Evolutionary conservation across 2,113 vertebrate genomes (phyloP).

Genomic region (Muntiacus muntjak): DNA sequence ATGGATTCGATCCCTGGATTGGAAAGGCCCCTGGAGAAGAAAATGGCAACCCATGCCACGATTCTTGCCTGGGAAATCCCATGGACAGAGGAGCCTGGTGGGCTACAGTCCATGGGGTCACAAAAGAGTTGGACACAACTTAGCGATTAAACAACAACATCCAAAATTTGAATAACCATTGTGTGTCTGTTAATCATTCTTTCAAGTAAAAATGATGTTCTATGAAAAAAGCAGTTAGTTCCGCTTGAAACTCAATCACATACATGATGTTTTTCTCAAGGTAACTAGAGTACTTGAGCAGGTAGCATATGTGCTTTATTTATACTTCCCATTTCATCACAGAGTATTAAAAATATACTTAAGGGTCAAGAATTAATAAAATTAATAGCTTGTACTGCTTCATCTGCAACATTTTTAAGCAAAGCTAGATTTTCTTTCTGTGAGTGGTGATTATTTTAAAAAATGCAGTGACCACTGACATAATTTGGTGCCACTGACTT

Average conservation of each 20-base stretch:
- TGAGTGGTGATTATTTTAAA: neutral
- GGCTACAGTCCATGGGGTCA: neutral
- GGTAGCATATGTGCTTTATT: neutral
- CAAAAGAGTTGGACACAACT: neutral
- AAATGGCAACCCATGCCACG: neutral
- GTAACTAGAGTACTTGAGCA: neutral
- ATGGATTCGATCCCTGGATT: neutral
- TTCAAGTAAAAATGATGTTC: conserved; percentile 16
- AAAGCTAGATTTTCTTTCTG: neutral
- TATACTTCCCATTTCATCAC: neutral
- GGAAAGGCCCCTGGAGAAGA: neutral
- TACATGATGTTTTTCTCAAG: conserved; percentile 8
- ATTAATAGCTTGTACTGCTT: neutral
- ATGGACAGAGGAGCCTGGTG: neutral
- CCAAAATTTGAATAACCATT: neutral
- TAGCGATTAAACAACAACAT: neutral
- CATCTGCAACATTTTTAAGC: neutral
- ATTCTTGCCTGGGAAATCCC: neutral
- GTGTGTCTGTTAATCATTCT: neutral
- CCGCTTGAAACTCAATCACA: neutral
- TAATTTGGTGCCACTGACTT: neutral
- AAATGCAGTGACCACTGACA: neutral
- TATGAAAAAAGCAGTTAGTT: neutral
- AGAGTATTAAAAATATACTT: neutral
- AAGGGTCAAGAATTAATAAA: conserved; percentile 14